Evolutionary conservation across 2,797 vertebrate species (phyloP).

Genomic region (Poeciliopsis infans): DNA sequence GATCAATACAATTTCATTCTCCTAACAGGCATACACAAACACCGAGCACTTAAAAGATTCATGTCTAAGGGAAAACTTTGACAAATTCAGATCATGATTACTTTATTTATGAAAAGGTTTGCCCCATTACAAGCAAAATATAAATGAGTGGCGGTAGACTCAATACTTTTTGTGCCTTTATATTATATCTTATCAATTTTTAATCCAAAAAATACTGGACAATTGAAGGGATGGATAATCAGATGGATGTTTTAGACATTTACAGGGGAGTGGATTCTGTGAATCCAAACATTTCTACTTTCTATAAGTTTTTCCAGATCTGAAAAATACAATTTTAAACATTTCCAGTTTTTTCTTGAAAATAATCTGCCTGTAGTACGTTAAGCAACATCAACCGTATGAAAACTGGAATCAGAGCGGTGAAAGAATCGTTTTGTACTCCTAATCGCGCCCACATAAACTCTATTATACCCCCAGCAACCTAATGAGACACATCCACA

Average conservation of each 20-base stretch:
- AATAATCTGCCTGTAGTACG: not conserved
- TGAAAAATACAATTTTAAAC: not conserved
- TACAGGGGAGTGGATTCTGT: not conserved
- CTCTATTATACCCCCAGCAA: not conserved
- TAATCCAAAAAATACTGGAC: not conserved
- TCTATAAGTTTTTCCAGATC: not conserved
- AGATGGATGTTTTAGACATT: not conserved
- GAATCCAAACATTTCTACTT: not conserved
- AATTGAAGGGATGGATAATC: too few species aligned
- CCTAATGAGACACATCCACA: not conserved
- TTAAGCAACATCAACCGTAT: not conserved
- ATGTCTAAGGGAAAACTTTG: not conserved
- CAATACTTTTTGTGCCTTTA: not conserved
- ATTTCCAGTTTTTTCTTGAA: not conserved
- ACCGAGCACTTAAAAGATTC: not conserved
- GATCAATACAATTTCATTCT: not conserved
- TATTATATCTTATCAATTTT: not conserved
- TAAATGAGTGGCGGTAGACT: not conserved
- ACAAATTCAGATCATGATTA: not conserved
- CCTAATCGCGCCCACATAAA: not conserved
- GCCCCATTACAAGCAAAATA: conserved; percentile 3
- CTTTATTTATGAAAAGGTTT: conserved; percentile 2
- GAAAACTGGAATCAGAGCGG: not conserved
- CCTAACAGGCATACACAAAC: not conserved
- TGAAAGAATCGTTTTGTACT: not conserved